Evolutionary conservation across 2,797 vertebrate genomes (phyloP).

Genomic region (Peromyscus nudipes): DNA sequence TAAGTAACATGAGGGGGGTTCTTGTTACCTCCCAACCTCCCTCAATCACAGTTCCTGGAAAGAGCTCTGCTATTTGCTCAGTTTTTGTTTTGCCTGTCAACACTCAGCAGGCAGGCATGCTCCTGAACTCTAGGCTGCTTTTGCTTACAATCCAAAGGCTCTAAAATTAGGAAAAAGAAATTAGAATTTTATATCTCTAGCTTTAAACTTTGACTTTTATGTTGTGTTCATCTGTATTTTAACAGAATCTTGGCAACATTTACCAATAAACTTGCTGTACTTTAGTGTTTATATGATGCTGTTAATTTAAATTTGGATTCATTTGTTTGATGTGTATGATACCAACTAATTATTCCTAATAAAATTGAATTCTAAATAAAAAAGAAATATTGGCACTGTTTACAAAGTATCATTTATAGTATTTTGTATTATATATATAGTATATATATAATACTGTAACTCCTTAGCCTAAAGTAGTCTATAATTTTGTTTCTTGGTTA

Average conservation of each 20-base stretch:
- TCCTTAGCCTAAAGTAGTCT: background rate
- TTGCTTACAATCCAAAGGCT: background rate
- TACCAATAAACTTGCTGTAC: background rate
- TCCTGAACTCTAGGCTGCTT: background rate
- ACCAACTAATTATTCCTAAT: background rate
- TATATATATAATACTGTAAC: background rate
- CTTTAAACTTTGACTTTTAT: background rate
- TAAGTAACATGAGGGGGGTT: background rate
- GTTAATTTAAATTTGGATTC: background rate
- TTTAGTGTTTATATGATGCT: background rate
- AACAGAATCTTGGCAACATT: background rate
- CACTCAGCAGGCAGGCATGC: too few species aligned
- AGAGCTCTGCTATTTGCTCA: background rate
- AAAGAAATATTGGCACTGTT: background rate
- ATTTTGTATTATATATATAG: background rate
- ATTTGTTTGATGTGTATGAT: too few species aligned
- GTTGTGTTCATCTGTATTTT: background rate
- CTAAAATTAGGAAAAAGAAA: background rate
- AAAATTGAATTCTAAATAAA: background rate
- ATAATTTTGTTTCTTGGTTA: background rate
- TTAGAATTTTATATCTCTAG: background rate
- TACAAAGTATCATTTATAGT: background rate
- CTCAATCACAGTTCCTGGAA: background rate
- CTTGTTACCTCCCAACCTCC: rapidly evolving
- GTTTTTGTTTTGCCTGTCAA: background rate